Base-by-base conservation (phyloP, 2,797 vertebrate species). In the Sebastes kiyomatsui region DNA sequence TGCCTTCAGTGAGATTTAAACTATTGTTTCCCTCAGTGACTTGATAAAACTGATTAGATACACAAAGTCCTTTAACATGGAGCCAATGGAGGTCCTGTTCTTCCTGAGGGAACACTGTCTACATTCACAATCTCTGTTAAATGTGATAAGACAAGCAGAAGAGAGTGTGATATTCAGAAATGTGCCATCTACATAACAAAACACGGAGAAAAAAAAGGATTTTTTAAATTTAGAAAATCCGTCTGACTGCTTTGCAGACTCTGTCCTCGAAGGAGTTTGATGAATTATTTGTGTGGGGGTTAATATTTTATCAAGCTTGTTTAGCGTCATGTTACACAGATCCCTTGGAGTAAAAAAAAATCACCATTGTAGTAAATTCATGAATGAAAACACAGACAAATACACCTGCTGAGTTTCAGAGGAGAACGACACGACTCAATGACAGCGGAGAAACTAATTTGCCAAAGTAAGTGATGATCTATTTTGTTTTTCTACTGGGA, bases 271-370 rank as follows among this genome's bases (percentile, higher is more conserved):
- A 59, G 87, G 33, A 25, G 67, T 82, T 84, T 72, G 74, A 90
- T 94, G 11, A 90, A 93, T 93, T 93, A 94, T 94, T 93, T 90
- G 88, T 84, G 82, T 9, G 14, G 2, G 38, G 72, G 87, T 93
- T 83, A 93, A 93, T 92, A 89, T 93, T 94, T 92, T 54, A 92
- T 86, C 66, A 55, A 20, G 83, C 72, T 58, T 77, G 78, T 84
- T 78, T 49, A 64, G 92, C n/a, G 25, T 93, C 89, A 32, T 33
- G 76, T 94, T 91, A 86, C 93, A 7, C 25, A 11, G 66, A 65
- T 59, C 42, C 71, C 49, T 22, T 33, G 52, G 30, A 72, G 62
- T 60, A 5, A 72, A 64, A 70, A 28, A 54, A 68, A 82, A 72
- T 67, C 28, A 20, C 59, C 23, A 7, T 23, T 11, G 25, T 25